phyloP scores from a whole-genome alignment of 1,140 invertebrate genomes.

The Holotrichia oblita region DNA sequence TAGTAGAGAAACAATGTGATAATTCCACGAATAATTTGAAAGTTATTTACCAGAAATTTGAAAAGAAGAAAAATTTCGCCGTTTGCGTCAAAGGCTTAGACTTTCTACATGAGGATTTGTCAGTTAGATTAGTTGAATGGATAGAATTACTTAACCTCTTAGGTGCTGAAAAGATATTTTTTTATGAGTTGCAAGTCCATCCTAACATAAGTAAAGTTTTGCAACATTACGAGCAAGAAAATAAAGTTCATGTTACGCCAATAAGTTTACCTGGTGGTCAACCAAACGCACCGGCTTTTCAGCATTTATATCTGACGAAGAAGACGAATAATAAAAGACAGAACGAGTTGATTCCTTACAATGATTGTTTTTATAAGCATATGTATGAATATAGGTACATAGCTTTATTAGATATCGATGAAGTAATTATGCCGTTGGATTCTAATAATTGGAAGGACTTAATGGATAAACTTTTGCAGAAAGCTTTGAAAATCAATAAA shows the following conservation, averaged over 20 bases:
- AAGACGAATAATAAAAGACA: conserved; percentile 92
- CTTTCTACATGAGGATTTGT: conserved; percentile 90
- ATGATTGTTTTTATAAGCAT: conserved; percentile 95
- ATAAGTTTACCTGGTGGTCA: conserved; percentile 90
- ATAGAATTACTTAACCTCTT: conserved; percentile 87
- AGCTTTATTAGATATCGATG: conserved; percentile 91
- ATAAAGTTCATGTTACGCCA: conserved; percentile 84
- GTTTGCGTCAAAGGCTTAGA: conserved; percentile 95
- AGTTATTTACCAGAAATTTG: conserved; percentile 82
- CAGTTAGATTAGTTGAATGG: conserved; percentile 93
- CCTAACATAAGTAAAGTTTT: conserved; percentile 91
- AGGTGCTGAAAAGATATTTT: conserved; percentile 92
- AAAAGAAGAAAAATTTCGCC: conserved; percentile 82
- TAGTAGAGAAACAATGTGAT: conserved; percentile 87
- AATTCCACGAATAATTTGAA: conserved; percentile 86
- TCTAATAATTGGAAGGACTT: conserved; percentile 80
- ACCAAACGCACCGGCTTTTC: conserved; percentile 87
- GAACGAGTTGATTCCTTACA: conserved; percentile 96
- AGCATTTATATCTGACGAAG: conserved; percentile 89
- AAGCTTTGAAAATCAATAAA: conserved; percentile 74
- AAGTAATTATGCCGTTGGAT: conserved; percentile 92
- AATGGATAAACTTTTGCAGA: conserved; percentile 75
- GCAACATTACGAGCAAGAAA: conserved; percentile 78
- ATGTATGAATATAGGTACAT: conserved; percentile 92
- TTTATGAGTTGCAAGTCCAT: conserved; percentile 91